Conservation (phyloP, 2,888 invertebrate genomes). For the Cryptus viduatorius region DNA sequence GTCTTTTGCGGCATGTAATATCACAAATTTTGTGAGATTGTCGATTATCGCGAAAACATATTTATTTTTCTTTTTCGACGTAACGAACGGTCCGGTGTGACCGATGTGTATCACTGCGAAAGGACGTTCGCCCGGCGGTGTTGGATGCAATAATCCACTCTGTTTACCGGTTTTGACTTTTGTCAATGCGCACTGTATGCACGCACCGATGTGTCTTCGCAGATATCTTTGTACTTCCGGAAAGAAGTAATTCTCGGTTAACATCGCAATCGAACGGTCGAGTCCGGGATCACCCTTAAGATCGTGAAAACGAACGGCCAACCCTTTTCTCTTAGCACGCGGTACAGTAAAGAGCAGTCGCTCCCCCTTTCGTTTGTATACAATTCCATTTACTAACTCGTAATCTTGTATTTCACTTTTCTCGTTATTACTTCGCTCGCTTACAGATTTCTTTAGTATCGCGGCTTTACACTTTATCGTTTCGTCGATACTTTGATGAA, state of each 20-base stretch:
- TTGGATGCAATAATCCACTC: slow-evolving; percentile 59
- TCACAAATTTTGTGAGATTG: slow-evolving; percentile 29
- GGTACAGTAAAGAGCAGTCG: slow-evolving; percentile 31
- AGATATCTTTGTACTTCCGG: slow-evolving; percentile 8
- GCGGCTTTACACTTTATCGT: not conserved
- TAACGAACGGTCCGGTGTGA: slow-evolving; percentile 32
- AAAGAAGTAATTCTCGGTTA: slow-evolving; percentile 43
- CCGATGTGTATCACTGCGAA: slow-evolving; percentile 64
- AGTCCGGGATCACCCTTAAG: slow-evolving; percentile 58
- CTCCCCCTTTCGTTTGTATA: slow-evolving; percentile 36
- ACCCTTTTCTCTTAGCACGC: slow-evolving; percentile 35
- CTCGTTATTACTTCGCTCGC: not conserved
- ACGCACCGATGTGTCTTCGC: slow-evolving; percentile 1
- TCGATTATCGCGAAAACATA: slow-evolving; percentile 65
- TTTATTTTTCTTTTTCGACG: slow-evolving; percentile 39
- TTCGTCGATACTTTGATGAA: not conserved
- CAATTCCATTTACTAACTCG: slow-evolving; percentile 42
- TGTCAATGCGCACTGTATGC: slow-evolving; percentile 64
- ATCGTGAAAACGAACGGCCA: slow-evolving; percentile 47
- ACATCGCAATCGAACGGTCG: slow-evolving; percentile 36
- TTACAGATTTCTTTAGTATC: not conserved
- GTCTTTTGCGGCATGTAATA: not conserved
- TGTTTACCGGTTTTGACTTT: slow-evolving; percentile 31
- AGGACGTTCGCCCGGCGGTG: slow-evolving; percentile 61
- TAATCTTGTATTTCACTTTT: slow-evolving; percentile 20